Conservation (phyloP, 2,797 vertebrate species). For the Enteromius treurensis region DNA sequence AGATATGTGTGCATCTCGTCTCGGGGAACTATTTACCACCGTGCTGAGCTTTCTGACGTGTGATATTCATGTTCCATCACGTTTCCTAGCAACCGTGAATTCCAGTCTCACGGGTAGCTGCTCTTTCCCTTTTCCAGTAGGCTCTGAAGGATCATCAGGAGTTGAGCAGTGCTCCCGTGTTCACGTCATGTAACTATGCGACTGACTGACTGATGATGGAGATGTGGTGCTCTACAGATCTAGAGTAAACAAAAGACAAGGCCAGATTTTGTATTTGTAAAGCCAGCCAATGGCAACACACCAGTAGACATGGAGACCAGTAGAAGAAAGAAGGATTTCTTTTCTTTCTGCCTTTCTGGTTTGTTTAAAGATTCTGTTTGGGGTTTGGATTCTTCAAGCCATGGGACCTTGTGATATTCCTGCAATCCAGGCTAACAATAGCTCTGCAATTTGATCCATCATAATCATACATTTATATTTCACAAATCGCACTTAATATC, state of each 20-base stretch:
- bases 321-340: neutral
- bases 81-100: slow-evolving; percentile 57
- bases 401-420: slow-evolving; percentile 46
- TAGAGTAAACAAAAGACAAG: slow-evolving; percentile 8
- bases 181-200: slow-evolving; percentile 34
- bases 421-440: slow-evolving; percentile 58
- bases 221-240: neutral
- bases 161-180: slow-evolving; percentile 34
- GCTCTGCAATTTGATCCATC: neutral
- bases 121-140: slow-evolving; percentile 48
- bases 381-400: slow-evolving; percentile 2
- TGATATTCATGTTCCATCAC: slow-evolving; percentile 48
- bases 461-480: neutral
- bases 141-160: slow-evolving; percentile 44
- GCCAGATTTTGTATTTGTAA: neutral
- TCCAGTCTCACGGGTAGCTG: slow-evolving; percentile 48
- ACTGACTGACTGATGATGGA: slow-evolving; percentile 19
- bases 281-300: neutral
- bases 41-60: slow-evolving; percentile 30
- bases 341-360: neutral
- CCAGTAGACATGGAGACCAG: neutral
- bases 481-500: neutral
- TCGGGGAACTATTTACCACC: slow-evolving; percentile 37
- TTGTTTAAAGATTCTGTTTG: neutral
- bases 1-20: slow-evolving; percentile 41